Conservation (phyloP, 2,797 vertebrate genomes). For the Sebastes matsubarae region DNA sequence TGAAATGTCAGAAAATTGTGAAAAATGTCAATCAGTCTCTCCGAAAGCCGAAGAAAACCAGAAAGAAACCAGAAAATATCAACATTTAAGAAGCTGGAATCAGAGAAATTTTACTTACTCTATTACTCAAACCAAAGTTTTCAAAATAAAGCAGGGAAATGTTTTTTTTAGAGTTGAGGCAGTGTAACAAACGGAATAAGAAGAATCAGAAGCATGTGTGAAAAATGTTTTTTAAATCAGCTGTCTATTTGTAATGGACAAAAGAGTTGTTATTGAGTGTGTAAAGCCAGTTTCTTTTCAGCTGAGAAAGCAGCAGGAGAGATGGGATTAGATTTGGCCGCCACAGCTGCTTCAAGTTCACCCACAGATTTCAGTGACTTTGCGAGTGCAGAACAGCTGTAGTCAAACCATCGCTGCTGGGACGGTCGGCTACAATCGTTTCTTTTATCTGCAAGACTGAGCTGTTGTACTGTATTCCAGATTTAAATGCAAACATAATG, state of each 20-base stretch:
- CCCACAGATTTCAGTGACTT: constrained; percentile 43
- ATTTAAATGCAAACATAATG: constrained; percentile 37
- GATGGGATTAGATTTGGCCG: constrained; percentile 53
- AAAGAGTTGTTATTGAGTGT: neutral
- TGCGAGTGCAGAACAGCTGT: constrained; percentile 27
- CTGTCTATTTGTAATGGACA: neutral
- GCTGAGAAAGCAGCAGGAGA: constrained; percentile 28
- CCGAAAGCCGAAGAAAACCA: too few species aligned
- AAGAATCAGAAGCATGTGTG: neutral
- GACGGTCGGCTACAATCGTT: constrained; percentile 1
- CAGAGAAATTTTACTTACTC: too few species aligned
- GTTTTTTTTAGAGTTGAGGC: neutral
- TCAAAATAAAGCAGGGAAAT: neutral
- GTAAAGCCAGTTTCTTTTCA: neutral
- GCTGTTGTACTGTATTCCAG: constrained; percentile 5
- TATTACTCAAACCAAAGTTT: neutral
- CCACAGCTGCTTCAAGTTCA: constrained; percentile 39
- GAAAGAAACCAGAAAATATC: neutral
- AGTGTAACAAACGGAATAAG: neutral
- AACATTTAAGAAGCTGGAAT: neutral
- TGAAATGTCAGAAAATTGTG: too few species aligned
- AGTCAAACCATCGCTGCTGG: constrained; percentile 21
- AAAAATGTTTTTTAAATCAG: neutral
- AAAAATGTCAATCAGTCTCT: too few species aligned
- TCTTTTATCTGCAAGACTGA: constrained; percentile 26